Conservation (phyloP, 92 coral and sea anemone species). For the Umimayanthus kanabou region DNA sequence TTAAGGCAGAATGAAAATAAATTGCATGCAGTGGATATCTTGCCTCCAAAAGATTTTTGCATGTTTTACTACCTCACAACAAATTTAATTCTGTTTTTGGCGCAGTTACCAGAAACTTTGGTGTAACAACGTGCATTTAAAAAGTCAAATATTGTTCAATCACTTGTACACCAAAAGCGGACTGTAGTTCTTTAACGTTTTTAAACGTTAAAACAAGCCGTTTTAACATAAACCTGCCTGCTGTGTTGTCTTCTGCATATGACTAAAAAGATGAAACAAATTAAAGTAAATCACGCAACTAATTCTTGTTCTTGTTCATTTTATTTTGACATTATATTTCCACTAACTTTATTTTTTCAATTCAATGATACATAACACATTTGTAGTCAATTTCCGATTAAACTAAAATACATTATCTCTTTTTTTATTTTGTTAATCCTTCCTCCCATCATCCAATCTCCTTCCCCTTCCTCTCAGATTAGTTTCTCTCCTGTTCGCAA, state of each 20-base stretch:
- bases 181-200: too few species aligned
- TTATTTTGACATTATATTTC: neutral
- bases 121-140: neutral
- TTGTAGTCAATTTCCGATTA: conserved; percentile 15
- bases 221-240: too few species aligned
- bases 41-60: neutral
- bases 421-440: neutral
- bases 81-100: conserved; percentile 1
- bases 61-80: neutral
- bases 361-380: neutral
- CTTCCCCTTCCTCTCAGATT: neutral
- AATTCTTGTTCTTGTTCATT: neutral
- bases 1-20: neutral
- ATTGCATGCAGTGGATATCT: neutral
- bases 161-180: neutral
- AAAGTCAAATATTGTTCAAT: neutral
- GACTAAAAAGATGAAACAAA: neutral
- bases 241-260: too few species aligned
- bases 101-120: neutral
- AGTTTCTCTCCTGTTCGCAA: neutral
- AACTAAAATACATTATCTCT: conserved; percentile 4
- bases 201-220: too few species aligned
- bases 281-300: neutral
- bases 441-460: neutral
- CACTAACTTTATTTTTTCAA: neutral